Conservation (phyloP, 2,113 vertebrate genomes). For the Aspidoscelis tigris region DNA sequence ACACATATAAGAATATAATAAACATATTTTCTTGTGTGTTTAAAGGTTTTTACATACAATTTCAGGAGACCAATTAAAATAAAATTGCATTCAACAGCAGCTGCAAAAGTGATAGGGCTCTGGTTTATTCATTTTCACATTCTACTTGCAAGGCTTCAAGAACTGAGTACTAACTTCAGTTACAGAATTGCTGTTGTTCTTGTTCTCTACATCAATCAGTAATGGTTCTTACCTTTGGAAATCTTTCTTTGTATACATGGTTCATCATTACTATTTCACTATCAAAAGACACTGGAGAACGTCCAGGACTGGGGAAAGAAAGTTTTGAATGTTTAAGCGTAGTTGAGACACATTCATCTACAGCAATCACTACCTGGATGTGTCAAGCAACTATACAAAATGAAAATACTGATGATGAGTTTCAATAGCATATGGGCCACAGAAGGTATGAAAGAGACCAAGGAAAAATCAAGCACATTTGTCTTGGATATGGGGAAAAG, state of each 20-base stretch:
- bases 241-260: constrained; percentile 98
- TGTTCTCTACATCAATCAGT: constrained; percentile 25
- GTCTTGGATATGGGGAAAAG: too few relatives aligned
- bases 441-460: background rate
- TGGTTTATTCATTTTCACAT: constrained; percentile 14
- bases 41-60: background rate
- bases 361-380: background rate
- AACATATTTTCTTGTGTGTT: background rate
- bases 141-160: background rate
- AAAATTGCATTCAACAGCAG: constrained; percentile 7
- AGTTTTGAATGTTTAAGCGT: constrained; percentile 3
- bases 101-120: background rate
- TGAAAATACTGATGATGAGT: background rate
- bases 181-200: background rate
- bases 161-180: background rate
- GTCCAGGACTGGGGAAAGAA: constrained; percentile 86
- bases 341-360: background rate
- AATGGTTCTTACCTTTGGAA: constrained; percentile 90
- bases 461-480: too few relatives aligned
- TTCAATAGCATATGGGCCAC: background rate
- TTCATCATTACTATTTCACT: constrained; percentile 99
- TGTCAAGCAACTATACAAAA: background rate
- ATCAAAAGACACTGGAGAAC: constrained; percentile 94
- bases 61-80: constrained; percentile 5
- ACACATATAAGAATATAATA: background rate